Percentiles rank a stretch among this genome's conserved stretches.
phyloP scores from a whole-genome alignment of 2,113 vertebrate species.

The Lampris megalopsis region DNA sequence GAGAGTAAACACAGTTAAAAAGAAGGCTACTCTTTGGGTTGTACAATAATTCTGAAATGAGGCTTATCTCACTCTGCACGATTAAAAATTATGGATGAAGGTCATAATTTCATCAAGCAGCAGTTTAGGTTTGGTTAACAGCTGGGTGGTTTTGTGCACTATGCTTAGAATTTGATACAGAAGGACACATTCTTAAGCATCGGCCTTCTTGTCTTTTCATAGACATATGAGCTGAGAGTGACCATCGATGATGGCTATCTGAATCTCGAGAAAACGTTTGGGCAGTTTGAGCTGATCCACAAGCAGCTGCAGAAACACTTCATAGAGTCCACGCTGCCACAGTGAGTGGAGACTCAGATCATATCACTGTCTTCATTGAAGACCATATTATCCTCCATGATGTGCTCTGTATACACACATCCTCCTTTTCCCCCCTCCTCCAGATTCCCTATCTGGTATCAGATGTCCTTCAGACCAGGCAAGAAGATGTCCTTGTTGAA shows the following conservation, averaged over 20 bases:
- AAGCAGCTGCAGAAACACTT: conserved; percentile 86
- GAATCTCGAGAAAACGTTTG: conserved; percentile 83
- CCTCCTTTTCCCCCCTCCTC: conserved; percentile 24
- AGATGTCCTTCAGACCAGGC: conserved; percentile 77
- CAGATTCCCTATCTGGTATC: conserved; percentile 86
- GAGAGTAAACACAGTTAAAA: neutral
- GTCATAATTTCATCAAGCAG: no score
- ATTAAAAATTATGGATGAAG: no score
- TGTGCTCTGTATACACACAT: neutral
- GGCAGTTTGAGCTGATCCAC: conserved; percentile 86
- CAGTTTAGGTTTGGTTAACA: no score
- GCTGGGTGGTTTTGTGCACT: no score
- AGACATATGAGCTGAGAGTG: conserved; percentile 86
- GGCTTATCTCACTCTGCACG: no score
- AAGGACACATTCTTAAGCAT: no score
- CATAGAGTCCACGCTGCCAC: conserved; percentile 81
- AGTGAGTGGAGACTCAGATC: conserved; percentile 78
- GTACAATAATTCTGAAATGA: no score
- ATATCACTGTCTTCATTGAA: neutral
- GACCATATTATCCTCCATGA: neutral
- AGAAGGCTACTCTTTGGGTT: no score
- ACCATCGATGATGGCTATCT: conserved; percentile 78
- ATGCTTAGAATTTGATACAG: no score
- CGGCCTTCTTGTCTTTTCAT: conserved; percentile 7
- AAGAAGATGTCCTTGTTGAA: conserved; percentile 85